phyloP scores from a whole-genome alignment of 2,888 invertebrate genomes.

The Rotaria macrura region DNA sequence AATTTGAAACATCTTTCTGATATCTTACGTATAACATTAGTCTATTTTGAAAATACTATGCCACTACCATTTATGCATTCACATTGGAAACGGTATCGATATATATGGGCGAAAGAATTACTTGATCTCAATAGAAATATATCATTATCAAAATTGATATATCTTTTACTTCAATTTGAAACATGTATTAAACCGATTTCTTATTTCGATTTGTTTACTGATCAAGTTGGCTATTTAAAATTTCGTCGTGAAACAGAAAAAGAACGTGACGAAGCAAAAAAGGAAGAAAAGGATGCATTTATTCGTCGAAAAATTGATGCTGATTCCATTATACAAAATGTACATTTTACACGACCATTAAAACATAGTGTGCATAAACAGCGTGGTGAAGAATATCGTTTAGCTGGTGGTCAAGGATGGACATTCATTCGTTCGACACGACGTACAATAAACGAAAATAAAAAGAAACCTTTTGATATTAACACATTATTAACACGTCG shows the following conservation, averaged over 20 bases:
- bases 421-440: constrained; percentile 63
- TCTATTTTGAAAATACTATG: constrained; percentile 18
- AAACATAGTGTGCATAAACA: constrained; percentile 58
- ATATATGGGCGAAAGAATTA: constrained; percentile 1
- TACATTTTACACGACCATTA: constrained; percentile 1
- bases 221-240: constrained; percentile 1
- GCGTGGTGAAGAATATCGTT: constrained; percentile 91
- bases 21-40: background rate
- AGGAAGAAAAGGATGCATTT: constrained; percentile 18
- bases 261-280: constrained; percentile 19
- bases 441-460: background rate
- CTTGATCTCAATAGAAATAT: background rate
- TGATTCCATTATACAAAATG: background rate
- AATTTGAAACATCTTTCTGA: background rate
- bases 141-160: background rate
- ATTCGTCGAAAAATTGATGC: constrained; percentile 3
- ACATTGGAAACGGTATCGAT: constrained; percentile 5
- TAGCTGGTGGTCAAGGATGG: constrained; percentile 93
- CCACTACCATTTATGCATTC: constrained; percentile 18
- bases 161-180: background rate
- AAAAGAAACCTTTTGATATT: background rate
- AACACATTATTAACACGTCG: background rate
- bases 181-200: constrained; percentile 2
- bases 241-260: constrained; percentile 6
- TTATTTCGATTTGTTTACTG: background rate